phyloP scores from a whole-genome alignment of 1,140 invertebrate genomes.

The Euura saliciscinereae region DNA sequence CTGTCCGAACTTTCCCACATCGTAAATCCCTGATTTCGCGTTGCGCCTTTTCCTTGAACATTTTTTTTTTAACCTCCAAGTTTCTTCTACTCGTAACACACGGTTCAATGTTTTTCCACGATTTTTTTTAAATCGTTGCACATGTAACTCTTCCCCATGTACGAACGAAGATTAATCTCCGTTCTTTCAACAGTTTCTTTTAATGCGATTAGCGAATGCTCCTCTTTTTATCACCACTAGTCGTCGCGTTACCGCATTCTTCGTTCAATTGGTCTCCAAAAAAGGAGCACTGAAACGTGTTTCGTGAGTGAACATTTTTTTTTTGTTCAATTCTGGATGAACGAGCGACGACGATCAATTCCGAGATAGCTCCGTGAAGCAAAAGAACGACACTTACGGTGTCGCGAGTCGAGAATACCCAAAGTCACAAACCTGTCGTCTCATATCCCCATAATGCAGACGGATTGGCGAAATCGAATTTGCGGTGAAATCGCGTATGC shows the following conservation, averaged over 20 bases:
- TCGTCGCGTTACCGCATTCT: background rate
- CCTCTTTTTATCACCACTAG: background rate
- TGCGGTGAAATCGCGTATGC: constrained; percentile 14
- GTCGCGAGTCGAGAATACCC: background rate
- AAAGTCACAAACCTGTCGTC: background rate
- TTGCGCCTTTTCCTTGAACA: background rate
- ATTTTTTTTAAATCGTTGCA: background rate
- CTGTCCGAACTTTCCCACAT: background rate
- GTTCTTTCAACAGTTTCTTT: background rate
- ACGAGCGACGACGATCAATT: background rate
- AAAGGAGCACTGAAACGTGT: background rate
- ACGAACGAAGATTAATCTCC: constrained; percentile 7
- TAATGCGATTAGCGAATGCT: background rate
- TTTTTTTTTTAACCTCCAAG: background rate
- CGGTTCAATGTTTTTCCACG: background rate
- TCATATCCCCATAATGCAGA: background rate
- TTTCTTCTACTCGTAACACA: background rate
- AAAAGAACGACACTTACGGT: background rate
- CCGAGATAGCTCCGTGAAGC: background rate
- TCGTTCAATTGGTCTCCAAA: background rate
- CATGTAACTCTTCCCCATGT: background rate
- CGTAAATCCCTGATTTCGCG: background rate
- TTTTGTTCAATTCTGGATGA: background rate
- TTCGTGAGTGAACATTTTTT: background rate
- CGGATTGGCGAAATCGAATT: constrained; percentile 12